Conservation (phyloP, 2,888 invertebrate species). For the Serripes groenlandicus region DNA sequence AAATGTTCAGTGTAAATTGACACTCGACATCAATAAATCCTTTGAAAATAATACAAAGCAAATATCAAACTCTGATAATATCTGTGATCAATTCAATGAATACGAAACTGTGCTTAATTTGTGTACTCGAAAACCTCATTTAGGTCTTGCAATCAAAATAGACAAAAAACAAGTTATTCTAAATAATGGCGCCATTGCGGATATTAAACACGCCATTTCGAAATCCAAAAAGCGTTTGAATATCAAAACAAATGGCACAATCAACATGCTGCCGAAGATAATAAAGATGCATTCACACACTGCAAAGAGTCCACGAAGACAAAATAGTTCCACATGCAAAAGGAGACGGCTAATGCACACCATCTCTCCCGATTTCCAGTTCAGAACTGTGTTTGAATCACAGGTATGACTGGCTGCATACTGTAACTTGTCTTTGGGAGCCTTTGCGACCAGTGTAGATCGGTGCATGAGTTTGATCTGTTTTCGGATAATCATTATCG, state of each 20-base stretch:
- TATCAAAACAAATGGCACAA: constrained; percentile 48
- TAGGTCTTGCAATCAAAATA: background rate
- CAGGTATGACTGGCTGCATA: no score
- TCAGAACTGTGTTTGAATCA: background rate
- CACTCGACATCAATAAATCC: constrained; percentile 22
- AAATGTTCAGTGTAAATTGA: constrained; percentile 31
- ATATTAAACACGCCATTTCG: constrained; percentile 37
- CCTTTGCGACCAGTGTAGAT: no score
- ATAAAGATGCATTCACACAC: background rate
- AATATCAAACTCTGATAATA: no score
- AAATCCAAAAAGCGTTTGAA: constrained; percentile 4
- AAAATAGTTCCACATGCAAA: background rate
- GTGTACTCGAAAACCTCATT: constrained; percentile 10
- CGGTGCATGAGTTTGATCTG: no score
- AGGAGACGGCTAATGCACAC: background rate
- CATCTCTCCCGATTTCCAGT: background rate
- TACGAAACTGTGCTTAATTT: constrained; percentile 13
- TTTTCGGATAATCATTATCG: no score
- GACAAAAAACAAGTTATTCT: background rate
- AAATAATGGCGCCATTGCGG: constrained; percentile 6
- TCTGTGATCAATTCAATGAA: background rate
- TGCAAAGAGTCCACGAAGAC: constrained; percentile 2
- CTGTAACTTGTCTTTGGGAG: no score
- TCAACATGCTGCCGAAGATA: constrained; percentile 18
- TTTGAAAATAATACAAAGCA: background rate